Evolutionary conservation across 1,140 invertebrate genomes (phyloP).

Genomic region (Zelostemma sp.): DNA sequence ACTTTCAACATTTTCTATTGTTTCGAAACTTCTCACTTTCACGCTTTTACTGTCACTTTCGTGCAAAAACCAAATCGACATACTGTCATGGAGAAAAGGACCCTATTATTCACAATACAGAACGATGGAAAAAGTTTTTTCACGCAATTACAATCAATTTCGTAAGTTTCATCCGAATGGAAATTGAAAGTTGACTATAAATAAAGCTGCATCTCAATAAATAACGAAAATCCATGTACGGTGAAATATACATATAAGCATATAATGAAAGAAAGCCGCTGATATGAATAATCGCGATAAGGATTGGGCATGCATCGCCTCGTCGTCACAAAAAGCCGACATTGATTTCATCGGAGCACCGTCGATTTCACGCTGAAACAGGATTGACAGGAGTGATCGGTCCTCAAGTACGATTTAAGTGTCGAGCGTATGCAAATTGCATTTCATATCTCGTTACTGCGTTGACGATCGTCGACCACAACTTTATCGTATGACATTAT

Average conservation of each 20-base stretch:
- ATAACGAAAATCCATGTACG: neutral
- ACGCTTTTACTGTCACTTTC: slow-evolving; percentile 35
- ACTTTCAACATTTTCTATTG: slow-evolving; percentile 49
- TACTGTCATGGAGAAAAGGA: slow-evolving; percentile 1
- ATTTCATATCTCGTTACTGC: slow-evolving; percentile 61
- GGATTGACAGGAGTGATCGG: slow-evolving; percentile 15
- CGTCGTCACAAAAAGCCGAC: neutral
- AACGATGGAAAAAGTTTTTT: neutral
- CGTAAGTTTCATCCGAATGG: neutral
- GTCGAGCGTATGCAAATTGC: slow-evolving; percentile 58
- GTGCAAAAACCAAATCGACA: neutral
- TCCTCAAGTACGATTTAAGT: slow-evolving; percentile 29
- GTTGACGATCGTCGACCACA: slow-evolving; percentile 29
- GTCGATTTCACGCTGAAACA: slow-evolving; percentile 4
- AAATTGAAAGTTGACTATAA: neutral
- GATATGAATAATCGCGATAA: slow-evolving; percentile 16
- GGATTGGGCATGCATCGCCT: slow-evolving; percentile 6
- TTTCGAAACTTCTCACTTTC: slow-evolving; percentile 48
- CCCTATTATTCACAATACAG: neutral
- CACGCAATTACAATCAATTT: neutral
- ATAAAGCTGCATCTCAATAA: neutral
- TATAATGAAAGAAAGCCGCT: neutral
- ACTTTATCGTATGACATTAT: slow-evolving; percentile 41
- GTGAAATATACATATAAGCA: too few species aligned
- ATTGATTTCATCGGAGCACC: slow-evolving; percentile 10